A percentile compares a stretch with the other conserved stretches of the same genome.
Evolutionary conservation across 2,888 invertebrate species (phyloP).

Genomic region (Chrysomela aeneicollis): DNA sequence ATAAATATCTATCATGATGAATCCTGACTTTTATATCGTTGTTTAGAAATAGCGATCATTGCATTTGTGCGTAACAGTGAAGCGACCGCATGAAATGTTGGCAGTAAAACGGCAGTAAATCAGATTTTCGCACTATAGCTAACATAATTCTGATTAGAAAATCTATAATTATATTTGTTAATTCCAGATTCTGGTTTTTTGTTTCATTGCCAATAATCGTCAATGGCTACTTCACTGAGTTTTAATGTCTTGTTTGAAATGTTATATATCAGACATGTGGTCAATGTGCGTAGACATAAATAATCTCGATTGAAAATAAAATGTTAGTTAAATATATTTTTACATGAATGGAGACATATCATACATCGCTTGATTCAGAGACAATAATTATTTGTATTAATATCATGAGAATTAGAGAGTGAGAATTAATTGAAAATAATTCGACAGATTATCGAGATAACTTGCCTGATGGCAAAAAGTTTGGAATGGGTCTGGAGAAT

Average conservation of each 20-base stretch:
- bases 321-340: too few relatives aligned
- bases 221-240: background rate
- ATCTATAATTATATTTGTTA: background rate
- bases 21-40: background rate
- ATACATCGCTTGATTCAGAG: too few relatives aligned
- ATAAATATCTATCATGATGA: too few relatives aligned
- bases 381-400: too few relatives aligned
- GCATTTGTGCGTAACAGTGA: background rate
- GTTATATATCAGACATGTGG: background rate
- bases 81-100: background rate
- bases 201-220: constrained; percentile 1
- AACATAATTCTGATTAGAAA: constrained; percentile 1
- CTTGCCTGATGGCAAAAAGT: too few relatives aligned
- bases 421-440: too few relatives aligned
- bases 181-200: background rate
- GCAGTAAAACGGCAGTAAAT: background rate
- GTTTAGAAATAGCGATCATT: background rate
- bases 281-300: background rate
- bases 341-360: too few relatives aligned
- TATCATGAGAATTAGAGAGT: too few relatives aligned
- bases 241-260: background rate
- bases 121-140: background rate
- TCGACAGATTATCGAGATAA: too few relatives aligned
- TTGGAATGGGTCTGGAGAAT: too few relatives aligned
- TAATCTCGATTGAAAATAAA: background rate